A percentile compares a stretch with the other conserved stretches of the same genome.
Evolutionary conservation across 2,113 vertebrate species (phyloP).

Genomic region (Cavia aperea): DNA sequence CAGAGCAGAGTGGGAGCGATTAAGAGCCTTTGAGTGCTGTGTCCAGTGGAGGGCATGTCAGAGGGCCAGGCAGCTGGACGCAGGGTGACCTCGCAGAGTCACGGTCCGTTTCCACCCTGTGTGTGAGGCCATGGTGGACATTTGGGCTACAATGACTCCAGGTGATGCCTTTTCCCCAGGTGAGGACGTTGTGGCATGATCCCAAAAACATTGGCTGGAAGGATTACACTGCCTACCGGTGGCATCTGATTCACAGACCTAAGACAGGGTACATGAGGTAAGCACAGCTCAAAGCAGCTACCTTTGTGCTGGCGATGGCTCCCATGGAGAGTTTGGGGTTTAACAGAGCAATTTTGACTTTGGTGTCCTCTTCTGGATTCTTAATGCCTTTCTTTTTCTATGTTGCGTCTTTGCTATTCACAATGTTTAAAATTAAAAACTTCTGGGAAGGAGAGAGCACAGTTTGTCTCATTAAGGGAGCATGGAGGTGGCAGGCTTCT

Average conservation of each 20-base stretch:
- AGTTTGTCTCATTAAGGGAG: not conserved
- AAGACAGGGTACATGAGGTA: slow-evolving; percentile 97
- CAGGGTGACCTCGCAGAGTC: not conserved
- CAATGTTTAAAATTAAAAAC: not conserved
- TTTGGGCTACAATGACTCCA: not conserved
- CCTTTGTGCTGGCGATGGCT: accelerated
- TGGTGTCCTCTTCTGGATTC: not conserved
- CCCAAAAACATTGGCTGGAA: slow-evolving; percentile 98
- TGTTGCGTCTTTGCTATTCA: not conserved
- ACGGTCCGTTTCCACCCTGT: not conserved
- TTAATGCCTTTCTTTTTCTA: not conserved
- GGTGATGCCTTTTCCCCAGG: slow-evolving; percentile 72
- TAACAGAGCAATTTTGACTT: not conserved
- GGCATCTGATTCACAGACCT: slow-evolving; percentile 97
- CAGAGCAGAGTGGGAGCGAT: not conserved
- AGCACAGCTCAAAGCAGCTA: not conserved
- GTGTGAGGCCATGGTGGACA: not conserved
- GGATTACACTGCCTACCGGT: slow-evolving; percentile 98
- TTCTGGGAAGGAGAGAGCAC: not conserved
- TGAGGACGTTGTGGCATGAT: slow-evolving; percentile 96
- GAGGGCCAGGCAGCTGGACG: not conserved
- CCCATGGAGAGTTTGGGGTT: accelerated
- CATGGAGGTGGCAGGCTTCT: accelerated
- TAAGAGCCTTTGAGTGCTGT: too few species aligned
- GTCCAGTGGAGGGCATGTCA: not conserved